These are phyloP conservation scores for Acleris cristana DNA, from an alignment of 2,888 invertebrate genomes.

Conservation along the genomic window DNA sequence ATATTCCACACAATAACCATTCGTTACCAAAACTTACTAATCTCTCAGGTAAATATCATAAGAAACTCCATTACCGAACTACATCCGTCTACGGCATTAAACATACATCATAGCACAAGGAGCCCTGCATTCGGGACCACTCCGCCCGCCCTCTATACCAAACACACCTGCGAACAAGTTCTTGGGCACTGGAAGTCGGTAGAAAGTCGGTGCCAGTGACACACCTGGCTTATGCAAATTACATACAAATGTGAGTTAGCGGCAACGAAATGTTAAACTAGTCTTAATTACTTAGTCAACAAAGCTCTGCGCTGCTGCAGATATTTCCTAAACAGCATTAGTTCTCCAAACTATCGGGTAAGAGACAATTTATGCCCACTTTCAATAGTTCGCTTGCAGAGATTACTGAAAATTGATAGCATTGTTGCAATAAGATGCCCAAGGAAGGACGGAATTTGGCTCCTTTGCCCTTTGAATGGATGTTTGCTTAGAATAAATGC, in stretches of 20 bases:
- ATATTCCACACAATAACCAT: background rate
- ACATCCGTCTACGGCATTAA: conserved; percentile 24
- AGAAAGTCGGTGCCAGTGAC: background rate
- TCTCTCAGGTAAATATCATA: background rate
- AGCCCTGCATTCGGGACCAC: background rate
- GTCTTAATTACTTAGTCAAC: conserved; percentile 58
- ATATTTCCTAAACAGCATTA: conserved; percentile 37
- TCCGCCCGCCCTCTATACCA: no score
- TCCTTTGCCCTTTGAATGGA: conserved; percentile 9
- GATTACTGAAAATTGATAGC: conserved; percentile 50
- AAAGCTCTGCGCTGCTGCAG: conserved; percentile 52
- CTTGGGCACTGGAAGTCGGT: no score
- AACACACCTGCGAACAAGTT: background rate
- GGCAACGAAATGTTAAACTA: conserved; percentile 40
- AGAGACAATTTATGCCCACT: conserved; percentile 63
- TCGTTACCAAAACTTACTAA: conserved; percentile 4
- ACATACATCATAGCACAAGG: conserved; percentile 34
- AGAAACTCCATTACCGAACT: conserved; percentile 33
- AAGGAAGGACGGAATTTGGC: conserved; percentile 7
- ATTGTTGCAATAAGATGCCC: conserved; percentile 38
- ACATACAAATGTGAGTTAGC: conserved; percentile 40
- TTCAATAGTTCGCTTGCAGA: conserved; percentile 33
- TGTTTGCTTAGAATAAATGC: conserved; percentile 5
- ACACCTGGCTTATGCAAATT: background rate
- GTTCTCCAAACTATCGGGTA: conserved; percentile 45